Evolutionary conservation across 2,113 vertebrate species (phyloP), one percentile per base, ranked within the genome.

Genomic region (Madoqua kirkii): DNA sequence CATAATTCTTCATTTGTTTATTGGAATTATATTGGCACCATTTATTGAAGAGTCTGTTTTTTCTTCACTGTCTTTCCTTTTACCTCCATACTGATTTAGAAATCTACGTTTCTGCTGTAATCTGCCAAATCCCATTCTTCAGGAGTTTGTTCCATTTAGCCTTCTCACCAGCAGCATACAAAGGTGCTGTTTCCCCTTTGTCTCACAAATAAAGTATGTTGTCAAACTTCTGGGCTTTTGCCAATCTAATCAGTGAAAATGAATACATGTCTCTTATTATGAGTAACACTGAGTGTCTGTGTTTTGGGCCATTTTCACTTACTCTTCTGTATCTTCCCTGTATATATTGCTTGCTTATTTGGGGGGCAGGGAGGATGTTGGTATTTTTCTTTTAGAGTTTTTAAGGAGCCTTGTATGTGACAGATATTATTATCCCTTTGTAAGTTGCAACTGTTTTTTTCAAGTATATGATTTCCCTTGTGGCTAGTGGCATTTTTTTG

Each of bases 241-340:
- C 78, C 40, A 29, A 11, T 57, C 48, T 95, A 45, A 76, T 76
- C 55, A 87, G 91, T 92, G 74, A 90, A 48, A 90, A 55, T 83
- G 27, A 94, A 82, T 48, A 23, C 54, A 6, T 59, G 7, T 96
- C 29, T 91, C 50, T 94, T 92, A 54, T 57, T 92, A 36, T 45
- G 57, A 95, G 45, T 92, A 54, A 83, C n/a, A 3, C 78, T 90
- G 78, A 89, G 16, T 62, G 33, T 89, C 27, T 60, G 31, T 93
- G 11, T 88, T 57, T 92, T 19, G 48, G 36, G 21, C n/a, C 85
- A 85, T 95, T 97, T 94, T 97, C 71, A 79, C 21, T 79, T 62
- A 57, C 40, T 92, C 19, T 85, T 76, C 33, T 64, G 7, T 40
- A 19, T 52, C 52, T 1, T 57, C 15, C 40, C 21, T 92, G 25